Evolutionary conservation across 2,113 vertebrate species (phyloP).

Genomic region (Bombycilla garrulus): DNA sequence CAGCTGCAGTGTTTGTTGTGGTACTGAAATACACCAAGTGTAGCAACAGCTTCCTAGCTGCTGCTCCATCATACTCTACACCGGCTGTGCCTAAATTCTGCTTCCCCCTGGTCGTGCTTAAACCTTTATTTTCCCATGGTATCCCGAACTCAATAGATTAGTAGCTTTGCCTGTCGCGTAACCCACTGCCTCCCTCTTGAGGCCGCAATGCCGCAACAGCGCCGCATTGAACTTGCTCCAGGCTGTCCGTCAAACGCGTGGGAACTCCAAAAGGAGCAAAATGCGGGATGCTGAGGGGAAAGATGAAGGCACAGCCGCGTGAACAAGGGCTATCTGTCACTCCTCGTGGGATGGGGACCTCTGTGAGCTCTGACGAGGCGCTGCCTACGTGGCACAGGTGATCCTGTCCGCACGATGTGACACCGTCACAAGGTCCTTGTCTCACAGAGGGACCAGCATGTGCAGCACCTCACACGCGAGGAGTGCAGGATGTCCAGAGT

Average conservation of each 20-base stretch:
- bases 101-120: neutral
- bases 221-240: rapidly evolving
- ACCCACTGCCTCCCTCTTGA: neutral
- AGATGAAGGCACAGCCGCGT: neutral
- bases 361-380: neutral
- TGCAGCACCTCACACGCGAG: rapidly evolving
- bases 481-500: neutral
- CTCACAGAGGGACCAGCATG: neutral
- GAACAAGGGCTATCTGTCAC: neutral
- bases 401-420: rapidly evolving
- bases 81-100: neutral
- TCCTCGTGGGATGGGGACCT: neutral
- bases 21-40: neutral
- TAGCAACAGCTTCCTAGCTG: neutral
- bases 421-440: neutral
- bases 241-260: rapidly evolving
- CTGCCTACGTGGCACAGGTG: neutral
- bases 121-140: neutral
- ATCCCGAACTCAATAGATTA: rapidly evolving
- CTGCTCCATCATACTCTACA: neutral
- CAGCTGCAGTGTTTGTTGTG: neutral
- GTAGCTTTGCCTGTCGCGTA: neutral
- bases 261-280: neutral
- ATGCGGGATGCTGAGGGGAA: neutral
- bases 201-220: neutral